A percentile compares a stretch with the other conserved stretches of the same genome.
Conservation (phyloP, 2,888 invertebrate species). For the Chamaedrilus cognettii region DNA sequence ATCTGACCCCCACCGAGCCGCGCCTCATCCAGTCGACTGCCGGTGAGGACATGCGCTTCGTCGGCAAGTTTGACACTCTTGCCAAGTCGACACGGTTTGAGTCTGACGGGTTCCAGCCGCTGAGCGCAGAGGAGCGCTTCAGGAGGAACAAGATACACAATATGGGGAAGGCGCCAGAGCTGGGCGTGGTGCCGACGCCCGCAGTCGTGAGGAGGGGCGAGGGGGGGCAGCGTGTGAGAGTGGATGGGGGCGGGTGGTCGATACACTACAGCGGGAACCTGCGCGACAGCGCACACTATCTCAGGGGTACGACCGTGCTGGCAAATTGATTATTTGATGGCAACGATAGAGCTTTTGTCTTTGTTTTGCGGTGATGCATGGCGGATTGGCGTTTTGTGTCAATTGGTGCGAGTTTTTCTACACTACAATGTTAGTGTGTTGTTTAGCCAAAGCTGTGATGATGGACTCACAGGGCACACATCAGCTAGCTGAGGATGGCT, state of each 20-base stretch:
- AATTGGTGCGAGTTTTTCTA: no score
- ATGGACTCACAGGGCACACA: no score
- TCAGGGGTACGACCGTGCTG: background rate
- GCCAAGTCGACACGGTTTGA: background rate
- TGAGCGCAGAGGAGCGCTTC: conserved; percentile 24
- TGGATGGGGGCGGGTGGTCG: conserved; percentile 10
- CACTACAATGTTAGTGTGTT: no score
- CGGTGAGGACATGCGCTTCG: conserved; percentile 12
- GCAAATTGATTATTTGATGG: background rate
- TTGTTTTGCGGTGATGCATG: no score
- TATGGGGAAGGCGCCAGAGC: background rate
- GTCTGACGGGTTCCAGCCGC: conserved; percentile 16
- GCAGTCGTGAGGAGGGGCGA: background rate
- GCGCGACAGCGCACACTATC: background rate
- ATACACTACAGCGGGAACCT: background rate
- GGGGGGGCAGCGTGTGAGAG: background rate
- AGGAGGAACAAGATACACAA: conserved; percentile 6
- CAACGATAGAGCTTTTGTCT: no score
- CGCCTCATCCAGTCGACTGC: conserved; percentile 18
- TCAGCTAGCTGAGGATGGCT: no score
- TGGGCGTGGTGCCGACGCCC: background rate
- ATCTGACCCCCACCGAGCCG: conserved; percentile 2
- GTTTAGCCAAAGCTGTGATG: no score
- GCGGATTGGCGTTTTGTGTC: no score
- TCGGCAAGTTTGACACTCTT: conserved; percentile 2